Evolutionary conservation across 2,888 invertebrate genomes (phyloP).

Genomic region (Eretmocerus hayati): DNA sequence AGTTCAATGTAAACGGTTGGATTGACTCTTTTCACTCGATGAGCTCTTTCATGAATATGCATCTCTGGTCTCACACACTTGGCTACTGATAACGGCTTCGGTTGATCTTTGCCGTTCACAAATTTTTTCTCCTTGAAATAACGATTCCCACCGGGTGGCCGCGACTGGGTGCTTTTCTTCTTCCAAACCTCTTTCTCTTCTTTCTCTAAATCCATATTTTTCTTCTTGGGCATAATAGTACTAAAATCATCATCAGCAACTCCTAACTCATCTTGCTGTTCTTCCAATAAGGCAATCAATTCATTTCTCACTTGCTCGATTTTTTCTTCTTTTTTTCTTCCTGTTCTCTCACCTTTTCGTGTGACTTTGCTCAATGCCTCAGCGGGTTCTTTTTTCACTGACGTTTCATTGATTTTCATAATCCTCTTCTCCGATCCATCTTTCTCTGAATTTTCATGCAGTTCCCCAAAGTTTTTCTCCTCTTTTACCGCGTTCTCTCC

Average conservation of each 20-base stretch:
- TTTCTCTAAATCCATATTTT: not conserved
- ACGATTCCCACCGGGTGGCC: no score
- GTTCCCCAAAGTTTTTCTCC: not conserved
- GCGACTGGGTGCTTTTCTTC: no score
- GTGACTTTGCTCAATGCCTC: no score
- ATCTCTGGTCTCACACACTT: not conserved
- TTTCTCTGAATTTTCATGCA: not conserved
- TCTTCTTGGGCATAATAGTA: not conserved
- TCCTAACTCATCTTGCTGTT: not conserved
- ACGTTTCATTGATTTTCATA: no score
- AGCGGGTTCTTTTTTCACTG: no score
- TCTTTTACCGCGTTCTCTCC: not conserved
- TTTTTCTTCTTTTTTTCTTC: not conserved
- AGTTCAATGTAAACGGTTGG: no score
- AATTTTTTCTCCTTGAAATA: no score
- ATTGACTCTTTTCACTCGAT: not conserved
- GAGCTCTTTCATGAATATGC: not conserved
- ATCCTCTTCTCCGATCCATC: no score
- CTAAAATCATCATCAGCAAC: not conserved
- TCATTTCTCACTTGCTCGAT: not conserved
- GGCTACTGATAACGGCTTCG: no score
- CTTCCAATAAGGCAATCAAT: not conserved
- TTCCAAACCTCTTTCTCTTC: not conserved
- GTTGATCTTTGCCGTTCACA: no score
- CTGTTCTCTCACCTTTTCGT: no score